Base-by-base conservation (phyloP, 2,113 vertebrate genomes). In the Orthonyx spaldingii region DNA sequence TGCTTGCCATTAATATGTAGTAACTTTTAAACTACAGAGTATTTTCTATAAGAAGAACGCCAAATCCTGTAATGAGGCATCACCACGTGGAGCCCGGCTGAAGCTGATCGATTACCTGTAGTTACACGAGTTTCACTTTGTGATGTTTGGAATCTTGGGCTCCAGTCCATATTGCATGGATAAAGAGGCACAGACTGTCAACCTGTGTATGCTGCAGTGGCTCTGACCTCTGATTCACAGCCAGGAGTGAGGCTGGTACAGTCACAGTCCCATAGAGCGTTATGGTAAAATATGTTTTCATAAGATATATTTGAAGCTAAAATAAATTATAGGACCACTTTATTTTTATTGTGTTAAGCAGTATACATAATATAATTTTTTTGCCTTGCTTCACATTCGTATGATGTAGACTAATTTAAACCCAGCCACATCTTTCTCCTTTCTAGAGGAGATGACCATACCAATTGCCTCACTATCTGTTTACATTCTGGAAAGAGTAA, bases 401-500 rank as follows among this genome's bases (percentile, higher is more conserved):
- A n/a, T 64, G 78, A 37, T 95, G 55, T 28, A 53, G 72, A 42
- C 65, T 93, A 49, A 93, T 96, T 94, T 94, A 94, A 95, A 95
- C 55, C 20, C 33, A 60, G 90, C 60, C 65, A 49, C 27, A 7
- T 77, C 90, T 96, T 93, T 91, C 74, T 53, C 71, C 27, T 46
- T 64, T 79, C 63, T 42, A 13, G 59, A 77, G 91, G 91, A 92
- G 95, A 97, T 96, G 95, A 93, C 64, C 81, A 42, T 96, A 80
- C 57, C 93, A 92, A 87, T 94, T 95, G 95, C 95, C 90, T 95
- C 85, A 93, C 91, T 97, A 93, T 96, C 96, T 97, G 93, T 96
- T 96, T 97, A 96, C 91, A 64, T 89, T 91, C 85, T 96, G 87
- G 85, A 90, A 90, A 88, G 85, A 88, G 85, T 91, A 91, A 84